phyloP scores from a whole-genome alignment of 2,797 vertebrate genomes.

The Helarctos malayanus region DNA sequence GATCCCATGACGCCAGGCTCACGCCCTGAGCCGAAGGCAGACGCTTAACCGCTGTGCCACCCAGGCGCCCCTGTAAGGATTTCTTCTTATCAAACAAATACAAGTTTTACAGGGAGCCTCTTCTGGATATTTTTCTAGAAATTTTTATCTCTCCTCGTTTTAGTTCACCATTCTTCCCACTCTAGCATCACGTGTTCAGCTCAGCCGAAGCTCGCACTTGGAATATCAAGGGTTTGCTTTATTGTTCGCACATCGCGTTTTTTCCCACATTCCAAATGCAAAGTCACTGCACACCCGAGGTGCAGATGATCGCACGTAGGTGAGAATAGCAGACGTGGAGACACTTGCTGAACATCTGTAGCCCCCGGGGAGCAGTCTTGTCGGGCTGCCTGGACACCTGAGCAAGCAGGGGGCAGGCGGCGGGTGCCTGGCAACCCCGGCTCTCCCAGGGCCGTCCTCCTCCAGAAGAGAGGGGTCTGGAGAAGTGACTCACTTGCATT shows the following conservation, averaged over 20 bases:
- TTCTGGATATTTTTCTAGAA: conserved; percentile 2
- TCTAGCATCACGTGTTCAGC: not conserved
- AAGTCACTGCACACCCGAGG: not conserved
- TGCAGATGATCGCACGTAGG: not conserved
- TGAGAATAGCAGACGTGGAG: not conserved
- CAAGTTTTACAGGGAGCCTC: not conserved
- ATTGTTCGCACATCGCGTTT: conserved; percentile 11
- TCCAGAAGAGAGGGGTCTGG: not conserved
- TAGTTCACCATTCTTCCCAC: not conserved
- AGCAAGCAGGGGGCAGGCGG: not conserved
- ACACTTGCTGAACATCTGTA: rapidly evolving
- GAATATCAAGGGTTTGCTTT: not conserved
- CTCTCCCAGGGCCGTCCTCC: rapidly evolving
- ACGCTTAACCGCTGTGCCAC: too few species aligned
- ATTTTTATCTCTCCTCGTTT: not conserved
- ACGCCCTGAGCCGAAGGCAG: too few species aligned
- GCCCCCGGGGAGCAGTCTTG: not conserved
- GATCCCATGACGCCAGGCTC: too few species aligned
- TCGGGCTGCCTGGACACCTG: not conserved
- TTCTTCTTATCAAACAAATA: not conserved
- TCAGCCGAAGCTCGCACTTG: not conserved
- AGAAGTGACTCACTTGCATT: not conserved
- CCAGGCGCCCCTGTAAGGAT: too few species aligned
- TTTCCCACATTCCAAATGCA: conserved; percentile 1
- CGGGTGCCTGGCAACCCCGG: conserved; percentile 4